Conservation (phyloP, 2,888 invertebrate species). For the Dynastes hyllus region DNA sequence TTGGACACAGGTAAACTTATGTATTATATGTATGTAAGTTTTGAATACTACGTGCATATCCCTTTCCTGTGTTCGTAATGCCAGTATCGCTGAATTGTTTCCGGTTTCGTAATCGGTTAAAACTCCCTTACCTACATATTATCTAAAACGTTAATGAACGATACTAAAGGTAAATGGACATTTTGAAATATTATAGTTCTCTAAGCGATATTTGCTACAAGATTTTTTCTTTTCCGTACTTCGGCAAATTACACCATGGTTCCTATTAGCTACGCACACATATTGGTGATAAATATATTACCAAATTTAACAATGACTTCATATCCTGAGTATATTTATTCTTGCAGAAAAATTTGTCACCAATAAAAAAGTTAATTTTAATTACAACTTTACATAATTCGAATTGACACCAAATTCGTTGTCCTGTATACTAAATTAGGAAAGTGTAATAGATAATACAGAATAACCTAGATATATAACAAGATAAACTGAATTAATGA, state of each 20-base stretch:
- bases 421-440: too few relatives aligned
- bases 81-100: conserved; percentile 17
- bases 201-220: background rate
- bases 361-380: background rate
- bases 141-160: conserved; percentile 38
- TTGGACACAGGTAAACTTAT: background rate
- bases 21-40: background rate
- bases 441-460: too few relatives aligned
- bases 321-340: conserved; percentile 13
- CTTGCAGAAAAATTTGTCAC: background rate
- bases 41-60: conserved; percentile 27
- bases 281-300: background rate
- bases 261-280: conserved; percentile 9
- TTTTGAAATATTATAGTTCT: background rate
- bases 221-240: background rate
- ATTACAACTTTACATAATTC: background rate
- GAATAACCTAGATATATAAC: background rate
- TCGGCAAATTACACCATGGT: background rate
- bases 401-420: background rate
- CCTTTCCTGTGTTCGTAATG: conserved; percentile 24
- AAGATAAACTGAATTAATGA: conserved; percentile 9
- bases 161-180: background rate
- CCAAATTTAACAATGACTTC: conserved; percentile 9
- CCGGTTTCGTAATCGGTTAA: conserved; percentile 15
- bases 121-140: conserved; percentile 4